Base-by-base conservation (phyloP, 2,888 invertebrate genomes). In the Anthoptus insignis region DNA sequence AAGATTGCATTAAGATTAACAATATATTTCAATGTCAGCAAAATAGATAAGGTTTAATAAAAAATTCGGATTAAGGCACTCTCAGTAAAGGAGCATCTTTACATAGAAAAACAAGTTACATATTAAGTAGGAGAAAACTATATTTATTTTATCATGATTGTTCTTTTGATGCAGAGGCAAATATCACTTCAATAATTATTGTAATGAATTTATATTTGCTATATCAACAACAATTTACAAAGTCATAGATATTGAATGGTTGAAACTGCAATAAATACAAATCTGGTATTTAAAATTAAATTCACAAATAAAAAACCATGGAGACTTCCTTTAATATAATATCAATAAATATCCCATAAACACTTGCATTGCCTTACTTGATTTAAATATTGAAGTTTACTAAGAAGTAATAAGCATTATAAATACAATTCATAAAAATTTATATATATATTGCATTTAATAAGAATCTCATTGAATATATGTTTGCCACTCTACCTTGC, bases 261-360 rank as follows among this genome's bases (percentile, higher is more conserved):
- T 82, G 88, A 89, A 90, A 90, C 84, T 79, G 88, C 90, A 90
- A 88, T 86, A 89, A 89, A 88, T 84, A 81, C 32, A 53, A 50
- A 29, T 39, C 53, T 66, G 54, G 19, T 34, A 63, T 70, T 56
- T 58, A 58, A 70, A 45, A 8, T 19, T 47, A 11, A 45, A 21
- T 29, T 27, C 5, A 27, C 5, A 2, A 16, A 8, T 21, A 47
- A 47, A 37, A 16, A 9, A 5, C 5, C 34, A 8, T 45, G 54
- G 61, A 61, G 54, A 61, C 61, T 61, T 61, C 54, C 53, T 32
- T 2, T 8, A 53, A 13, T 52, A 14, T 19, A 60, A 8, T 32
- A 14, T 53, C 11, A 29, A 24, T 29, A 13, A 9, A 32, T 27
- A 16, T 27, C 16, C 27, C 14, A 5, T 14, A 67, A 74, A 72